These are phyloP conservation scores for Perca fluviatilis DNA, from an alignment of 2,113 vertebrate species.

Conservation along the genomic window DNA sequence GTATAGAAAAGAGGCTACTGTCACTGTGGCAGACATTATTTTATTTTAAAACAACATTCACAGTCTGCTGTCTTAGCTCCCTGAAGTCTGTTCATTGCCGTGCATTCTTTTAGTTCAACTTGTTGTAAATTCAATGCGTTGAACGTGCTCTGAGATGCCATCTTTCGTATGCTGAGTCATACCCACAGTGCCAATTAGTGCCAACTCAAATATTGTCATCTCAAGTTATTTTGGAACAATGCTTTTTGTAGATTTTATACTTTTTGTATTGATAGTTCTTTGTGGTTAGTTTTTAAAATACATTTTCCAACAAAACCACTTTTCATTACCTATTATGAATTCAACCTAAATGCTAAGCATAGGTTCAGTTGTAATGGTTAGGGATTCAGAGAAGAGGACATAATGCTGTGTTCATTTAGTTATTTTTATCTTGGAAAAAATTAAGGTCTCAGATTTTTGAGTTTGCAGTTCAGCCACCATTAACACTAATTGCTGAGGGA, in stretches of 20 bases:
- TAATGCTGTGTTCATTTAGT: no score
- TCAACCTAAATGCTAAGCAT: no score
- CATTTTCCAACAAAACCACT: conserved; percentile 48
- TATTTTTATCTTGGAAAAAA: no score
- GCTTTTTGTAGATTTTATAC: conserved; percentile 78
- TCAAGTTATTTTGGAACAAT: conserved; percentile 74
- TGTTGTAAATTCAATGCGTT: conserved; percentile 70
- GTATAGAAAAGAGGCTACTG: conserved; percentile 33
- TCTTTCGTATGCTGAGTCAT: conserved; percentile 68
- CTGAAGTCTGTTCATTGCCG: neutral
- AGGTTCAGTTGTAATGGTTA: no score
- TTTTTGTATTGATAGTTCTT: conserved; percentile 79
- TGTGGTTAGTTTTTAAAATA: conserved; percentile 77
- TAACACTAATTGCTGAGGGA: no score
- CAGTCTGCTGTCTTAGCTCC: conserved; percentile 33
- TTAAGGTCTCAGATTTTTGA: no score
- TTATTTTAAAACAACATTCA: conserved; percentile 28
- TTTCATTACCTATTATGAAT: neutral
- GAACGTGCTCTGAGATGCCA: conserved; percentile 51
- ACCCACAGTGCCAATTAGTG: conserved; percentile 70
- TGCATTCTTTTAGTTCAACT: neutral
- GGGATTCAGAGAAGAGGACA: no score
- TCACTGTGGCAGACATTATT: conserved; percentile 59
- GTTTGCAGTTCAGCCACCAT: no score
- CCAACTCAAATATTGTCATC: conserved; percentile 71